Evolutionary conservation across 2,113 vertebrate species (phyloP).

Genomic region (Amblyopsis rosae): DNA sequence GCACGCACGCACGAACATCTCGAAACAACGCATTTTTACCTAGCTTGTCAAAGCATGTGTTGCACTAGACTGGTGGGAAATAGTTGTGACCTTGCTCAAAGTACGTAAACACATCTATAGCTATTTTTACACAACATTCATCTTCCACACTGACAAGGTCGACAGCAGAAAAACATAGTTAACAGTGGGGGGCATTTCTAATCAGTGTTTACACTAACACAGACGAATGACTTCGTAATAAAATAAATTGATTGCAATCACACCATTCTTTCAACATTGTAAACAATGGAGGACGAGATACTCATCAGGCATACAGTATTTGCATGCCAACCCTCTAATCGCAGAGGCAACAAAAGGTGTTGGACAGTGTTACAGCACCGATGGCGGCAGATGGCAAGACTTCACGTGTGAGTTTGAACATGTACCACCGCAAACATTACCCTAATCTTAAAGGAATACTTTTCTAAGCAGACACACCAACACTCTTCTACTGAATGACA

Average conservation of each 20-base stretch:
- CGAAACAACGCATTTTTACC: neutral
- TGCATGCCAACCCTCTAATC: slow-evolving; percentile 14
- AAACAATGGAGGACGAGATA: slow-evolving; percentile 3
- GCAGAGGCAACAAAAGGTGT: slow-evolving; percentile 5
- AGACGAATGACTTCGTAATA: neutral
- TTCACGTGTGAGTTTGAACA: neutral
- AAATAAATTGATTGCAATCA: slow-evolving; percentile 25
- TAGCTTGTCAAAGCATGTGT: neutral
- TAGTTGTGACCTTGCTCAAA: neutral
- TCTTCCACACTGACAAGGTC: neutral
- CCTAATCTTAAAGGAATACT: too few relatives aligned
- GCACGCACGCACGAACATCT: neutral
- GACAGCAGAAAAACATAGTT: neutral
- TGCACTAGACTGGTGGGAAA: neutral
- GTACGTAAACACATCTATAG: neutral
- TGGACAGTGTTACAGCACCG: neutral
- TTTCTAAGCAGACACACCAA: too few relatives aligned
- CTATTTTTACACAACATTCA: neutral
- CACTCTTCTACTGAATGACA: too few relatives aligned
- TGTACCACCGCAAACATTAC: neutral
- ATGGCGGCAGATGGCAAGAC: neutral
- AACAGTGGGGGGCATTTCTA: neutral
- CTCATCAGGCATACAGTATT: slow-evolving; percentile 10
- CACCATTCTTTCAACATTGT: neutral
- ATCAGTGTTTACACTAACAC: neutral